phyloP scores from a whole-genome alignment of 1,140 invertebrate genomes.

The Hyphantria cunea region DNA sequence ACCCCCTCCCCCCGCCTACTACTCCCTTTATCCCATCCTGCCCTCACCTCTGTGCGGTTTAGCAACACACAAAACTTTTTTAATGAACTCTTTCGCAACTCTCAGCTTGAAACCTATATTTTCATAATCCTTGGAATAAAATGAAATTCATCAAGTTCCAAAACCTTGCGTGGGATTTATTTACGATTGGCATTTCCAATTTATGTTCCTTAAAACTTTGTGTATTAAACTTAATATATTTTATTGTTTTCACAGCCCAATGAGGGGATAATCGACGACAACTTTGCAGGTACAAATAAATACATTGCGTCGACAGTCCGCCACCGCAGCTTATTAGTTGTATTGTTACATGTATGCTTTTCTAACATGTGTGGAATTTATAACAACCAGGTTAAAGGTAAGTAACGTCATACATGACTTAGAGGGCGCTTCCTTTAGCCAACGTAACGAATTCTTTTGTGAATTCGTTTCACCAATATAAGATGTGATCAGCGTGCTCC shows the following conservation, averaged over 20 bases:
- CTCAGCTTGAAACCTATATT: slow-evolving; percentile 1
- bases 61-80: slow-evolving; percentile 27
- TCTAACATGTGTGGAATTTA: too few species aligned
- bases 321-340: too few species aligned
- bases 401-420: too few species aligned
- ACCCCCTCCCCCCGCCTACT: neutral
- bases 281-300: neutral
- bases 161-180: slow-evolving; percentile 14
- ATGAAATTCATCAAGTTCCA: slow-evolving; percentile 18
- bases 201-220: slow-evolving; percentile 8
- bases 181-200: slow-evolving; percentile 14
- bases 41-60: slow-evolving; percentile 5
- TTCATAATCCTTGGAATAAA: slow-evolving; percentile 12
- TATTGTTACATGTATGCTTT: too few species aligned
- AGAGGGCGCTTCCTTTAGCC: too few species aligned
- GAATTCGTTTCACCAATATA: too few species aligned
- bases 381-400: too few species aligned
- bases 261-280: neutral
- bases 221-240: slow-evolving; percentile 8
- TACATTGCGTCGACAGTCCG: neutral
- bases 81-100: slow-evolving; percentile 19
- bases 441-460: too few species aligned
- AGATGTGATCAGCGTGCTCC: too few species aligned
- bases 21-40: neutral
- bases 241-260: neutral